phyloP scores from a whole-genome alignment of 2,888 invertebrate species.

The Drosophila dives region DNA sequence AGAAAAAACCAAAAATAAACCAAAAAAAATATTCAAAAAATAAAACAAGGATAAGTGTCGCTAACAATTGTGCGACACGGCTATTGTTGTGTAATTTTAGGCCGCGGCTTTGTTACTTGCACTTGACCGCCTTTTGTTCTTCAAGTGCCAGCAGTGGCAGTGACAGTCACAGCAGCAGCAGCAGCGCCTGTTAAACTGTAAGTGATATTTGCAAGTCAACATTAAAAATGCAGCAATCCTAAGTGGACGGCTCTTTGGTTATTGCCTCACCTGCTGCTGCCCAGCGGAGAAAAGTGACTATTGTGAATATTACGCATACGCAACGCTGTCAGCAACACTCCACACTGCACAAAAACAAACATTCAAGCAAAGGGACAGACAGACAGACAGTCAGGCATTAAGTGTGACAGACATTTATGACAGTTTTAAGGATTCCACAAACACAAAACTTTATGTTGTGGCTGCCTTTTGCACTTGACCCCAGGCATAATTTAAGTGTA shows the following conservation, averaged over 20 bases:
- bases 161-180: conserved; percentile 2
- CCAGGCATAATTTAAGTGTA: conserved; percentile 70
- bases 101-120: conserved; percentile 16
- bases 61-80: conserved; percentile 15
- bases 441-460: conserved; percentile 32
- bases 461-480: conserved; percentile 64
- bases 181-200: conserved; percentile 35
- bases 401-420: conserved; percentile 31
- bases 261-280: conserved; percentile 41
- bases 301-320: conserved; percentile 63
- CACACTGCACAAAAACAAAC: conserved; percentile 20
- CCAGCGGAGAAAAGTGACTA: conserved; percentile 8
- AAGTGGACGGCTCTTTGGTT: conserved; percentile 52
- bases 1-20: conserved; percentile 18
- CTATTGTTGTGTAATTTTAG: conserved; percentile 8
- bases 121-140: conserved; percentile 13
- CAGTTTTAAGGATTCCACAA: conserved; percentile 50
- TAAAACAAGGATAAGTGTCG: conserved; percentile 26
- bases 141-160: conserved; percentile 25
- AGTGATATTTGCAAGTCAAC: conserved; percentile 41
- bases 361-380: not conserved
- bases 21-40: not conserved
- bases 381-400: conserved; percentile 10
- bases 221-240: conserved; percentile 70
- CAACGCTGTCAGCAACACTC: conserved; percentile 37